Evolutionary conservation across 1,140 invertebrate genomes (phyloP).

Genomic region (Himalopsyche phryganea): DNA sequence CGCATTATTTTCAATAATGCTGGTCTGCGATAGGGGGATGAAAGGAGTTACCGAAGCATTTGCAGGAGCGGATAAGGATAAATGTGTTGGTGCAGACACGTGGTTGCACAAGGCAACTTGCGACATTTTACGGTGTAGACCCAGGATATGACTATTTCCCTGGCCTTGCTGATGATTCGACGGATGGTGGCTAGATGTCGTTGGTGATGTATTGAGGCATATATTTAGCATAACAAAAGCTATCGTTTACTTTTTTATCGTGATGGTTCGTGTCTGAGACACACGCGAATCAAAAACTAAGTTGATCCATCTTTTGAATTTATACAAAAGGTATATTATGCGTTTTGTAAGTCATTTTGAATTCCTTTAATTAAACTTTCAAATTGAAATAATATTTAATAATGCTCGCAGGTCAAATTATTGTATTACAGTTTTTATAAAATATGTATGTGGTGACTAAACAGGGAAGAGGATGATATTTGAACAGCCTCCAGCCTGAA

Average conservation of each 20-base stretch:
- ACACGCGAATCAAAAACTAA: too few relatives aligned
- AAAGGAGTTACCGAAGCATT: constrained; percentile 28
- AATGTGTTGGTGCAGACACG: constrained; percentile 5
- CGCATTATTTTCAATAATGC: constrained; percentile 54
- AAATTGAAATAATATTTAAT: too few relatives aligned
- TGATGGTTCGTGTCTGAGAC: too few relatives aligned
- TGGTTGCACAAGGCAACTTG: constrained; percentile 45
- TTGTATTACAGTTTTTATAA: not conserved
- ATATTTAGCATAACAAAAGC: constrained; percentile 28
- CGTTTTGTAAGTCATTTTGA: not conserved
- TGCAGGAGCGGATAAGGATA: constrained; percentile 16
- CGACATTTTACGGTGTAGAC: constrained; percentile 41
- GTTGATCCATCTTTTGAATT: too few relatives aligned
- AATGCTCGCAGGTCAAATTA: not conserved
- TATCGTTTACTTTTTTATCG: too few relatives aligned
- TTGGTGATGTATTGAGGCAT: constrained; percentile 30
- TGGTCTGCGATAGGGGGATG: constrained; percentile 46
- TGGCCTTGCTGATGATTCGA: constrained; percentile 5
- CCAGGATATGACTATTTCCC: constrained; percentile 4
- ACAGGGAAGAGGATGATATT: too few relatives aligned
- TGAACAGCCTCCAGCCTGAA: constrained; percentile 20
- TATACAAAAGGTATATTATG: not conserved
- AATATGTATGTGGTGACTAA: not conserved
- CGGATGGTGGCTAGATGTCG: constrained; percentile 22
- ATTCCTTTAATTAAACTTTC: not conserved